Percentiles rank a stretch among this genome's conserved stretches.
Conservation (phyloP, 2,113 vertebrate species). For the Apeltes quadracus region DNA sequence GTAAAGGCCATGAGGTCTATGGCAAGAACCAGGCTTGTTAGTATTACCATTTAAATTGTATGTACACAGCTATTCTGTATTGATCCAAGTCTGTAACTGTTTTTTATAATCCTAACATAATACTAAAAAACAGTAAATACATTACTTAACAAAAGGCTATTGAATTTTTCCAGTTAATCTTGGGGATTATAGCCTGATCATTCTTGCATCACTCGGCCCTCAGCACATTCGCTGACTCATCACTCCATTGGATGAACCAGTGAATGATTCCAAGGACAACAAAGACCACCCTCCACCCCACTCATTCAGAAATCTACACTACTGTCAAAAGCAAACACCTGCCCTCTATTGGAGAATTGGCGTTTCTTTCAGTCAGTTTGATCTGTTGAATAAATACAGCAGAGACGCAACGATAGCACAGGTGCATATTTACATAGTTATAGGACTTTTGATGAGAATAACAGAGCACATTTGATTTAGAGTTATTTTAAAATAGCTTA, state of each 20-base stretch:
- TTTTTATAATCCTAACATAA: background rate
- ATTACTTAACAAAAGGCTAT: background rate
- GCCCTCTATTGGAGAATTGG: conserved; percentile 9
- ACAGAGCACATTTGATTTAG: no score
- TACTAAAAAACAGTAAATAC: background rate
- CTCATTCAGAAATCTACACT: conserved; percentile 37
- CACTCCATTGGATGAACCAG: conserved; percentile 20
- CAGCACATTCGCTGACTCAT: conserved; percentile 24
- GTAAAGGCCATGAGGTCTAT: background rate
- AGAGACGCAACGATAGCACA: background rate
- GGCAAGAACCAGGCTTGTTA: background rate
- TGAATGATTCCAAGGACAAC: conserved; percentile 22
- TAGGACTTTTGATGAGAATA: no score
- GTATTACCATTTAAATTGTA: background rate
- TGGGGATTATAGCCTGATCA: conserved; percentile 2
- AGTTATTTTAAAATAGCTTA: no score
- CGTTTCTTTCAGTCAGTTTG: conserved; percentile 14
- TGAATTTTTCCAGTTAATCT: conserved; percentile 8
- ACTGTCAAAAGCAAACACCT: conserved; percentile 20
- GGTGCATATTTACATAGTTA: background rate
- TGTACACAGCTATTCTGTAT: conserved; percentile 1
- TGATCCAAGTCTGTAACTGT: background rate
- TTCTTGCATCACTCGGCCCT: conserved; percentile 1
- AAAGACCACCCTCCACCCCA: conserved; percentile 1
- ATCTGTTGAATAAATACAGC: conserved; percentile 32